These are phyloP conservation scores for Oikopleura albicans DNA, from an alignment of 23 tunicate genomes.

Conservation along the genomic window DNA sequence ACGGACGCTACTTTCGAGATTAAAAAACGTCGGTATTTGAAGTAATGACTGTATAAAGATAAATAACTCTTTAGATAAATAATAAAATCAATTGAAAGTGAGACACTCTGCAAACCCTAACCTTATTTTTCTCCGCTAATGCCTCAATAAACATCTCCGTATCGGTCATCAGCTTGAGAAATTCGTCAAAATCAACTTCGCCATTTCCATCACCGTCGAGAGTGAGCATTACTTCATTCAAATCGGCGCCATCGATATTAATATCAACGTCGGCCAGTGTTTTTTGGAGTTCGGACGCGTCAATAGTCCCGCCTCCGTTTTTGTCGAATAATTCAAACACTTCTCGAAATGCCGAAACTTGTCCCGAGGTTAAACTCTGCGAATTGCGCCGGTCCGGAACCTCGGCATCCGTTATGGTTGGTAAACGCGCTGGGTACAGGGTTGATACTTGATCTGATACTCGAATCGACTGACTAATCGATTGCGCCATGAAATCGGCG, in stretches of 20 bases:
- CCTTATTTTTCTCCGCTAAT: slow-evolving; percentile 18
- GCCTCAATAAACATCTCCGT: slow-evolving; percentile 56
- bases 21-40: too few species aligned
- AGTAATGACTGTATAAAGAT: background rate
- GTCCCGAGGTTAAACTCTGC: background rate
- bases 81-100: background rate
- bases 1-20: too few species aligned
- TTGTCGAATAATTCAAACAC: slow-evolving; percentile 54
- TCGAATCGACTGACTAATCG: background rate
- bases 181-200: slow-evolving; percentile 52
- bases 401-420: background rate
- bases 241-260: slow-evolving; percentile 25
- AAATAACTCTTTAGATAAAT: background rate
- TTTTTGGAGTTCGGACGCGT: slow-evolving; percentile 34
- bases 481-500: background rate
- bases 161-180: slow-evolving; percentile 39
- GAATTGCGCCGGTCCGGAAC: background rate
- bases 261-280: slow-evolving; percentile 42
- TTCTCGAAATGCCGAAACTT: slow-evolving; percentile 19
- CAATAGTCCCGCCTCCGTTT: slow-evolving; percentile 48
- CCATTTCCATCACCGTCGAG: slow-evolving; percentile 29
- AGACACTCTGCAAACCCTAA: too few species aligned
- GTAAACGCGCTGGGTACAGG: too few species aligned
- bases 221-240: slow-evolving; percentile 34
- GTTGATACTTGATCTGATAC: too few species aligned